Conservation (phyloP, 2,797 vertebrate genomes). For the Salarias fasciatus region DNA sequence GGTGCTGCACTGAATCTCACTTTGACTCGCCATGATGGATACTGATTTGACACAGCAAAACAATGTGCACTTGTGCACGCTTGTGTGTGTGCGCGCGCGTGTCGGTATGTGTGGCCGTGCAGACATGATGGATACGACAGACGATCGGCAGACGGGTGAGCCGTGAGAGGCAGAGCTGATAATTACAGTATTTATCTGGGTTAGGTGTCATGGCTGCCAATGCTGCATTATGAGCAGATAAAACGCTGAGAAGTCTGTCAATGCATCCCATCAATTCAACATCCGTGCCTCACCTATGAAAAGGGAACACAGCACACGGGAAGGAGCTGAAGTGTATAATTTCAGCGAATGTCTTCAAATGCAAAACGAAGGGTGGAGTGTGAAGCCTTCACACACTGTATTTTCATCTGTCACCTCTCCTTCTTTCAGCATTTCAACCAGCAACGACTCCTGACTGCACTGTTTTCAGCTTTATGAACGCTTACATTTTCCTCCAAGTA, state of each 20-base stretch:
- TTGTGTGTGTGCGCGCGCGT: constrained; percentile 16
- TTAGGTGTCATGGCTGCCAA: constrained; percentile 71
- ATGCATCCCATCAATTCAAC: constrained; percentile 59
- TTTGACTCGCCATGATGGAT: constrained; percentile 75
- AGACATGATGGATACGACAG: constrained; percentile 70
- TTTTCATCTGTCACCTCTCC: constrained; percentile 10
- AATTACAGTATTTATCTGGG: constrained; percentile 80
- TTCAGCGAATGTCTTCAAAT: constrained; percentile 42
- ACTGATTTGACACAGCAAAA: constrained; percentile 64
- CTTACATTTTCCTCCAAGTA: neutral
- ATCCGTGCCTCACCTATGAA: constrained; percentile 57
- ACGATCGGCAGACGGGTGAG: constrained; percentile 64
- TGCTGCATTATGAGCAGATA: constrained; percentile 66
- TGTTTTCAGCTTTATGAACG: neutral
- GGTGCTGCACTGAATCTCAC: constrained; percentile 73
- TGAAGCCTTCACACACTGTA: constrained; percentile 1
- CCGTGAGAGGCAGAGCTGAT: constrained; percentile 70
- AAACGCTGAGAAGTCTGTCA: constrained; percentile 63
- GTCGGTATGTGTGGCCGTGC: constrained; percentile 49
- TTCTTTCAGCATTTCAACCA: constrained; percentile 4
- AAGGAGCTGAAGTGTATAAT: constrained; percentile 46
- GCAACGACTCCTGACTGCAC: constrained; percentile 4
- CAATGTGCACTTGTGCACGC: constrained; percentile 18
- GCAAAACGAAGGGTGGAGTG: constrained; percentile 15
- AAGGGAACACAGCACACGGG: constrained; percentile 22